Evolutionary conservation across 1,140 invertebrate species (phyloP).

Genomic region (Macrobrachium nipponense): DNA sequence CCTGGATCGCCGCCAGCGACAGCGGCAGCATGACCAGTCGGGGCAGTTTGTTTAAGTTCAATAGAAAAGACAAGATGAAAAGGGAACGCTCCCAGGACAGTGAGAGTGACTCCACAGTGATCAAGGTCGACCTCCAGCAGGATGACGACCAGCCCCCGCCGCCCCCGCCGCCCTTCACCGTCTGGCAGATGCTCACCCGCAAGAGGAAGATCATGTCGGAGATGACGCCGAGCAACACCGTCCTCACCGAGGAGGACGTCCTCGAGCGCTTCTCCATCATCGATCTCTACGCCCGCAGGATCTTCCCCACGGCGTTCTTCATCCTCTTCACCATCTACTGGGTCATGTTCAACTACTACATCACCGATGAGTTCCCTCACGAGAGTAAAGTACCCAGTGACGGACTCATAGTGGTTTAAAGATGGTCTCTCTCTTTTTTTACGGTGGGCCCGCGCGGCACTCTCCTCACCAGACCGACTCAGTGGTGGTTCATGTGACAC

Average conservation of each 20-base stretch:
- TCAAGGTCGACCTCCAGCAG: slow-evolving; percentile 55
- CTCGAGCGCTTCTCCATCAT: slow-evolving; percentile 69
- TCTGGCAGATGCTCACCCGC: slow-evolving; percentile 65
- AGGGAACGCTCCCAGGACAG: slow-evolving; percentile 37
- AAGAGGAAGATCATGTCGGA: slow-evolving; percentile 61
- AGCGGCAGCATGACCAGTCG: slow-evolving; percentile 40
- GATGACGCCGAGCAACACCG: slow-evolving; percentile 53
- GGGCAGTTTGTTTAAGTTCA: slow-evolving; percentile 42
- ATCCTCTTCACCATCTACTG: slow-evolving; percentile 72
- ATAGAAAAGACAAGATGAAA: slow-evolving; percentile 25
- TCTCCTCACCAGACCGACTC: not conserved
- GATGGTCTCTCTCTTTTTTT: not conserved
- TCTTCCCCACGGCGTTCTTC: slow-evolving; percentile 71
- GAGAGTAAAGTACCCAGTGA: slow-evolving; percentile 26
- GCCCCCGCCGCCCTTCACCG: slow-evolving; percentile 51
- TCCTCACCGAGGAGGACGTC: slow-evolving; percentile 65
- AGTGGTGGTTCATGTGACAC: not conserved
- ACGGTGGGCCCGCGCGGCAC: not conserved
- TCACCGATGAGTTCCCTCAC: slow-evolving; percentile 66
- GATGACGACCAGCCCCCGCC: slow-evolving; percentile 54
- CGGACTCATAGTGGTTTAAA: slow-evolving; percentile 30
- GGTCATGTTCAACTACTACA: slow-evolving; percentile 69
- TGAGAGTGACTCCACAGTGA: slow-evolving; percentile 53
- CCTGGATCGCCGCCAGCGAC: slow-evolving; percentile 30
- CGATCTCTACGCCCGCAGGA: slow-evolving; percentile 71